These are phyloP conservation scores for Rhorus exstirpatorius DNA, from an alignment of 2,888 invertebrate genomes.

Conservation along the genomic window DNA sequence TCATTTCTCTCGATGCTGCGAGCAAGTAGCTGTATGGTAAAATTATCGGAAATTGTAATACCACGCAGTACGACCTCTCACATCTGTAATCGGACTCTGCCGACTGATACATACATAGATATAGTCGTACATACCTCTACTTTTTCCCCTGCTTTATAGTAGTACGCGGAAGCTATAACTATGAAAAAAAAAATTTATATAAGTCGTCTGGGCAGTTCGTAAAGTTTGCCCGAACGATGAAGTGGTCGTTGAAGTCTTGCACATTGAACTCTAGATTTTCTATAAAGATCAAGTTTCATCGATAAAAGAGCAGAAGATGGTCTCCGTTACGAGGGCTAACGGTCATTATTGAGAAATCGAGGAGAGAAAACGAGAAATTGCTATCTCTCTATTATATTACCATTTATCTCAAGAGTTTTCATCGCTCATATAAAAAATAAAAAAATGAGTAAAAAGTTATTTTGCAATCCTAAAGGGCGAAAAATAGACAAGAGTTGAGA, in stretches of 20 bases:
- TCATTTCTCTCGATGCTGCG: too few species aligned
- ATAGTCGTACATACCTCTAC: conserved; percentile 5
- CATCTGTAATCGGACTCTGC: too few species aligned
- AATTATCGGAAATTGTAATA: too few species aligned
- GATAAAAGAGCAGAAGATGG: conserved; percentile 34
- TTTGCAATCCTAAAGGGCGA: background rate
- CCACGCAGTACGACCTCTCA: too few species aligned
- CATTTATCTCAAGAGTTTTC: background rate
- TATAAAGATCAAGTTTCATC: conserved; percentile 50
- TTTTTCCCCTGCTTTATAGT: conserved; percentile 27
- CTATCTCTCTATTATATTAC: conserved; percentile 10
- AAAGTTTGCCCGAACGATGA: conserved; percentile 24
- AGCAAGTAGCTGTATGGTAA: too few species aligned
- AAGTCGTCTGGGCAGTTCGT: conserved; percentile 44
- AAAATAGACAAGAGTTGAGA: too few species aligned
- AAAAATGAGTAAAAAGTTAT: background rate
- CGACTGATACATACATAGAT: too few species aligned
- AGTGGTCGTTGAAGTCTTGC: conserved; percentile 13
- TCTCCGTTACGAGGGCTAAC: conserved; percentile 39
- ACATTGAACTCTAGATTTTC: conserved; percentile 39
- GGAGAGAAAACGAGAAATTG: conserved; percentile 17
- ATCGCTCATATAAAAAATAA: background rate
- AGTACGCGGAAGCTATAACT: conserved; percentile 26
- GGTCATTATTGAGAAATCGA: conserved; percentile 59
- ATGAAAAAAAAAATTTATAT: conserved; percentile 14